Evolutionary conservation across 37 sponge, comb jelly and placozoan species (phyloP).

Genomic region (Lycopodina hypogea): DNA sequence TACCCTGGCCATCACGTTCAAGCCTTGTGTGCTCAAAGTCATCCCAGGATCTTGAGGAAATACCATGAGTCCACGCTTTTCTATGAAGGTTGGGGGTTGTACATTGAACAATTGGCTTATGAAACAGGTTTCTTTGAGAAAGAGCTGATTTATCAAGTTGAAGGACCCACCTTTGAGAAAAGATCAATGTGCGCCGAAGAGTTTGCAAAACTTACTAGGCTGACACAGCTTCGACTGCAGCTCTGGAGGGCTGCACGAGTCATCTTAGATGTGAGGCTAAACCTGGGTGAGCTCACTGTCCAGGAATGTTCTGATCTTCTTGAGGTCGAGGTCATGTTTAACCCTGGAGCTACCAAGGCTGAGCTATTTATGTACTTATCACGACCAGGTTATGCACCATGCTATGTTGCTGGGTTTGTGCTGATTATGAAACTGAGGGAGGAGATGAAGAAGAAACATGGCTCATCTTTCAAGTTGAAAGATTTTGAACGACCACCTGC

Average conservation of each 20-base stretch:
- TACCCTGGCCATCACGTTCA: conserved; percentile 73
- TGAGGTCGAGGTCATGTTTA: conserved; percentile 47
- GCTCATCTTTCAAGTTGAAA: conserved; percentile 23
- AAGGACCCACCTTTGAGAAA: neutral
- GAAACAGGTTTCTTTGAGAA: conserved; percentile 56
- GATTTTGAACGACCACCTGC: conserved; percentile 32
- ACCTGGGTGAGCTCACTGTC: conserved; percentile 37
- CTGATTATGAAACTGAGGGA: conserved; percentile 49
- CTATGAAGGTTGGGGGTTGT: conserved; percentile 71
- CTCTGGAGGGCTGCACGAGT: conserved; percentile 71
- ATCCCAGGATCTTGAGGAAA: conserved; percentile 44
- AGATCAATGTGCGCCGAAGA: neutral
- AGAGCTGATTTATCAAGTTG: conserved; percentile 2
- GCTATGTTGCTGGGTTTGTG: conserved; percentile 48
- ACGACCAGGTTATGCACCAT: conserved; percentile 60
- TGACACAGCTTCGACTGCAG: conserved; percentile 50
- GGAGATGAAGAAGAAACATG: conserved; percentile 3
- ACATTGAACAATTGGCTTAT: conserved; percentile 59
- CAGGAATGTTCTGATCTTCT: conserved; percentile 45
- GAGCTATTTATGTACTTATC: conserved; percentile 55
- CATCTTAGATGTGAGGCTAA: conserved; percentile 57
- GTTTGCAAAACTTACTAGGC: conserved; percentile 36
- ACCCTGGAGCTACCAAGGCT: conserved; percentile 34
- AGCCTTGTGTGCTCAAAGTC: conserved; percentile 38
- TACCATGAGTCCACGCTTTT: conserved; percentile 44